phyloP scores from a whole-genome alignment of 2,797 vertebrate species.

The Staurois parvus region DNA sequence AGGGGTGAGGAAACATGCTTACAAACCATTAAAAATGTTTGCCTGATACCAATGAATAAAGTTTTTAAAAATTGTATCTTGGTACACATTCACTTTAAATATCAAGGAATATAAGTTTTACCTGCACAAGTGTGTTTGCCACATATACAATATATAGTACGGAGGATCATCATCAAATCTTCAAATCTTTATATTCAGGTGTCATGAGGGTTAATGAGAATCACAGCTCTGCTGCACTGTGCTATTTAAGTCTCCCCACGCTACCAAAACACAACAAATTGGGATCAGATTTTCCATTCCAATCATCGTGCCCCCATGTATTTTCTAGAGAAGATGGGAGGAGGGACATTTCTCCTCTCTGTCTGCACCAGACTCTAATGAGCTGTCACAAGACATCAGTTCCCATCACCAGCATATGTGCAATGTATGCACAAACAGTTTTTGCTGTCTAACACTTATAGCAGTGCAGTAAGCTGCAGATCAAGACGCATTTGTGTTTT shows the following conservation, averaged over 20 bases:
- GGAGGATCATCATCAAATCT: conserved; percentile 9
- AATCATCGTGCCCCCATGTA: conserved; percentile 13
- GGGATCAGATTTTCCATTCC: conserved; percentile 56
- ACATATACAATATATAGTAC: neutral
- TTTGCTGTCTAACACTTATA: conserved; percentile 8
- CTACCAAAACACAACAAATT: conserved; percentile 51
- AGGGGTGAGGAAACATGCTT: too few relatives aligned
- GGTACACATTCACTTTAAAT: too few relatives aligned
- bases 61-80: too few relatives aligned
- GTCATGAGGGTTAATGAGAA: conserved; percentile 54
- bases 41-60: too few relatives aligned
- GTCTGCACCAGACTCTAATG: conserved; percentile 43
- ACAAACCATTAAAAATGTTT: too few relatives aligned
- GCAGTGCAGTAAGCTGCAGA: conserved; percentile 16
- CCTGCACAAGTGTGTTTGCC: neutral
- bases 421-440: conserved; percentile 42
- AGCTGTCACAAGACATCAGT: conserved; percentile 53
- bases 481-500: neutral
- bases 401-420: conserved; percentile 39
- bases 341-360: neutral
- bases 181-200: conserved; percentile 23
- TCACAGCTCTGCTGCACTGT: conserved; percentile 7
- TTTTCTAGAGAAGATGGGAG: neutral
- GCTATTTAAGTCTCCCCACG: conserved; percentile 43
- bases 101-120: neutral